A percentile compares a stretch with the other conserved stretches of the same genome.
phyloP scores from a whole-genome alignment of 2,113 vertebrate genomes.

The Etia nguti region DNA sequence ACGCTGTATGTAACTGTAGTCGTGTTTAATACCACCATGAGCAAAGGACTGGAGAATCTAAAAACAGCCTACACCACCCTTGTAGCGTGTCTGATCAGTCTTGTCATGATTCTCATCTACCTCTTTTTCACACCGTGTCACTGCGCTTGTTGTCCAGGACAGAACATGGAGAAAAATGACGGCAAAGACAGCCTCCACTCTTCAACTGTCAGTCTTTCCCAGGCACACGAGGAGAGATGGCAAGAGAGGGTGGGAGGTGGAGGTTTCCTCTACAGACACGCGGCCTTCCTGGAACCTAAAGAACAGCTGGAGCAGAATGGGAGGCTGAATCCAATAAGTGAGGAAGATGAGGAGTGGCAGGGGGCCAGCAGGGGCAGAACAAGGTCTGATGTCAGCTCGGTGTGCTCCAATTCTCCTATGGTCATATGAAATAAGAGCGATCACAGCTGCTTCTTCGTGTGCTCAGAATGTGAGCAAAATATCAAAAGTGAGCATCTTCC shows the following conservation, averaged over 20 bases:
- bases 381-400: constrained; percentile 88
- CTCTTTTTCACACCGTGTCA: constrained; percentile 91
- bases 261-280: constrained; percentile 66
- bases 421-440: constrained; percentile 74
- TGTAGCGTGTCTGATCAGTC: constrained; percentile 86
- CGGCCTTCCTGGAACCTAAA: constrained; percentile 71
- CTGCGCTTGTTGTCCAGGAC: constrained; percentile 79
- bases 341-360: constrained; percentile 68
- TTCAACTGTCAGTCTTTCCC: constrained; percentile 84
- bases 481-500: background rate
- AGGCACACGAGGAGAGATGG: constrained; percentile 73
- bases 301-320: constrained; percentile 84
- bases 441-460: background rate
- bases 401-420: constrained; percentile 92
- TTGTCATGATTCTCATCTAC: constrained; percentile 91
- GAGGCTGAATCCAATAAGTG: constrained; percentile 79
- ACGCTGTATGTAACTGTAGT: constrained; percentile 85
- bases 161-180: constrained; percentile 72
- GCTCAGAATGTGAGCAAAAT: background rate
- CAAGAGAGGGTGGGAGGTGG: background rate
- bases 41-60: constrained; percentile 80
- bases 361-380: constrained; percentile 70
- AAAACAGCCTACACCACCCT: constrained; percentile 97
- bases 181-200: constrained; percentile 86
- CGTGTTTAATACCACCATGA: constrained; percentile 84